These are phyloP conservation scores for Pempheris klunzingeri DNA, from an alignment of 2,797 vertebrate species.

Conservation along the genomic window DNA sequence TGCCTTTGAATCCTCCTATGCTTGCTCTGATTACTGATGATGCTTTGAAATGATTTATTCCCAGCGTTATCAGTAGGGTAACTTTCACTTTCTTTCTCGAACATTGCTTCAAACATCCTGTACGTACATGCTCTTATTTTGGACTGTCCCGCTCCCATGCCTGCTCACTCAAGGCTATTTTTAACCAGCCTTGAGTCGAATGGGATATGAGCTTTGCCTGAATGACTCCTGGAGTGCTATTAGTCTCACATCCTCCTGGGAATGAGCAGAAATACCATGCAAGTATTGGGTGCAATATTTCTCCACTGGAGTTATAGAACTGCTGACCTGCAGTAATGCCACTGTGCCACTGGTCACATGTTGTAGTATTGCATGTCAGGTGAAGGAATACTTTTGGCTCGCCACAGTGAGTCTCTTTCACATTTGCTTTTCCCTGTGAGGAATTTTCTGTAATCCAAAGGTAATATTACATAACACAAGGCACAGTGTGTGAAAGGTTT, in stretches of 20 bases:
- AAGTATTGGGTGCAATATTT: constrained; percentile 62
- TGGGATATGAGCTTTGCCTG: constrained; percentile 80
- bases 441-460: constrained; percentile 21
- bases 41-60: constrained; percentile 2
- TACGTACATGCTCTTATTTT: constrained; percentile 67
- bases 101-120: constrained; percentile 46
- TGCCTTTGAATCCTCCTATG: constrained; percentile 16
- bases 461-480: constrained; percentile 33
- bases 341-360: constrained; percentile 10
- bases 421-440: not conserved
- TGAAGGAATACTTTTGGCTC: constrained; percentile 10
- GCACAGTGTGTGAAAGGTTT: constrained; percentile 7
- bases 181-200: constrained; percentile 72
- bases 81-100: constrained; percentile 24
- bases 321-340: constrained; percentile 51
- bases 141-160: constrained; percentile 74
- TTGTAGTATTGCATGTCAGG: not conserved
- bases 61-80: constrained; percentile 31
- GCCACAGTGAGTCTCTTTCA: constrained; percentile 7
- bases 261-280: constrained; percentile 49
- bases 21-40: constrained; percentile 4
- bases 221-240: constrained; percentile 75
- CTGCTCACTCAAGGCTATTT: constrained; percentile 80
- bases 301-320: constrained; percentile 33
- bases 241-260: constrained; percentile 60